A percentile compares a stretch with the other conserved stretches of the same genome.
phyloP scores from a whole-genome alignment of 2,797 vertebrate genomes.

The Petrocephalus schoutedeni region DNA sequence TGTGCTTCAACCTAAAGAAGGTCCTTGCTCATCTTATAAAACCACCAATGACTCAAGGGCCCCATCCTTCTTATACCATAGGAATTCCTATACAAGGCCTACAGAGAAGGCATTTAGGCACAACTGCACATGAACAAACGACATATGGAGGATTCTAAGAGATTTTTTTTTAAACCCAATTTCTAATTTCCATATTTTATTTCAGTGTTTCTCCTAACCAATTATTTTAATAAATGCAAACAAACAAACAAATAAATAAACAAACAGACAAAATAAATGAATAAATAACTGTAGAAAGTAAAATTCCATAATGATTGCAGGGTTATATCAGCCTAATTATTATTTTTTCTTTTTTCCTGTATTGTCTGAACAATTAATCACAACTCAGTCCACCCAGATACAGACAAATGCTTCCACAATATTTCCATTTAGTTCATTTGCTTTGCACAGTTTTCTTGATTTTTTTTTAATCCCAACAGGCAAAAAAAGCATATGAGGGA shows the following conservation, averaged over 20 bases:
- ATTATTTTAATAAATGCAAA: not conserved
- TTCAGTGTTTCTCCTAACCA: slow-evolving; percentile 20
- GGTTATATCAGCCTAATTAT: slow-evolving; percentile 33
- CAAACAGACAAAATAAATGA: slow-evolving; percentile 26
- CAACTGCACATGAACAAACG: slow-evolving; percentile 55
- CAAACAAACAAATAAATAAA: slow-evolving; percentile 28
- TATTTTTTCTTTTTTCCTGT: slow-evolving; percentile 33
- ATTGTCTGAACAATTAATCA: slow-evolving; percentile 53
- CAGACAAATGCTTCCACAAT: slow-evolving; percentile 40
- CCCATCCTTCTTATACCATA: slow-evolving; percentile 32
- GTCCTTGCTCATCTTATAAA: slow-evolving; percentile 15
- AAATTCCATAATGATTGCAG: slow-evolving; percentile 46
- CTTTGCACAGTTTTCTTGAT: slow-evolving; percentile 26
- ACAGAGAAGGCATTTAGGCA: slow-evolving; percentile 57
- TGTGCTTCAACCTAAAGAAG: not conserved
- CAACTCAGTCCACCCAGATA: slow-evolving; percentile 55
- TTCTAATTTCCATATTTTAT: slow-evolving; percentile 39
- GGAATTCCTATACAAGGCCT: slow-evolving; percentile 51
- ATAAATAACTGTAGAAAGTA: slow-evolving; percentile 47
- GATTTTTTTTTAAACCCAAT: slow-evolving; percentile 21
- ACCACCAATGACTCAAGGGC: slow-evolving; percentile 25
- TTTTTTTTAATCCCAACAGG: slow-evolving; percentile 36
- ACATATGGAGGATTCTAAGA: slow-evolving; percentile 46
- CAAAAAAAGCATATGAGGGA: slow-evolving; percentile 32
- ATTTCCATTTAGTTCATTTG: slow-evolving; percentile 29